Conservation (phyloP, 2,888 invertebrate genomes). For the Petrophora chlorosata region DNA sequence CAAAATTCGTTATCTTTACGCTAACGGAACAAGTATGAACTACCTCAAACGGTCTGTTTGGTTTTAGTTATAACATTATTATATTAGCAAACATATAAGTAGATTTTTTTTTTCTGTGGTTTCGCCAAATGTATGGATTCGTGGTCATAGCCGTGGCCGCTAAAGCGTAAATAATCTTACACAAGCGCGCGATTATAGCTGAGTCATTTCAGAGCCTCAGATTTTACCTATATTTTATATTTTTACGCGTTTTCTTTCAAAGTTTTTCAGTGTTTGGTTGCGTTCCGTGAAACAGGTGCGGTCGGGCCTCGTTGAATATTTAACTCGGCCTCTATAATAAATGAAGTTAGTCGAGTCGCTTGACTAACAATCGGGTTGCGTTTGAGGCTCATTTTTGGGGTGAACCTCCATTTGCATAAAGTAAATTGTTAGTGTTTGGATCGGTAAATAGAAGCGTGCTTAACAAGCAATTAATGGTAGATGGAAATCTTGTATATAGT, state of each 20-base stretch:
- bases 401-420: constrained; percentile 31
- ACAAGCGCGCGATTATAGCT: too few relatives aligned
- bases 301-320: constrained; percentile 38
- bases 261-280: constrained; percentile 31
- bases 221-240: constrained; percentile 32
- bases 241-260: constrained; percentile 24
- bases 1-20: too few relatives aligned
- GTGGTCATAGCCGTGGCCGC: too few relatives aligned
- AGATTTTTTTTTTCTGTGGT: too few relatives aligned
- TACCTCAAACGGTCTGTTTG: too few relatives aligned
- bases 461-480: constrained; percentile 26
- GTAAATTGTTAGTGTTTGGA: constrained; percentile 34
- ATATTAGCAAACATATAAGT: too few relatives aligned
- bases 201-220: constrained; percentile 7
- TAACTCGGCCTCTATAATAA: constrained; percentile 39
- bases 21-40: too few relatives aligned
- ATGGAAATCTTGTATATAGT: constrained; percentile 15
- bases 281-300: constrained; percentile 36
- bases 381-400: constrained; percentile 34
- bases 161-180: too few relatives aligned
- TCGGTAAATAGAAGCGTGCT: constrained; percentile 26
- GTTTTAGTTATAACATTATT: too few relatives aligned
- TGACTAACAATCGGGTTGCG: constrained; percentile 40
- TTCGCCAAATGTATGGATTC: too few relatives aligned
- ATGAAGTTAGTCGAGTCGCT: constrained; percentile 39